phyloP scores from a whole-genome alignment of 2,113 vertebrate species.

The Neolamprologus variostigma region DNA sequence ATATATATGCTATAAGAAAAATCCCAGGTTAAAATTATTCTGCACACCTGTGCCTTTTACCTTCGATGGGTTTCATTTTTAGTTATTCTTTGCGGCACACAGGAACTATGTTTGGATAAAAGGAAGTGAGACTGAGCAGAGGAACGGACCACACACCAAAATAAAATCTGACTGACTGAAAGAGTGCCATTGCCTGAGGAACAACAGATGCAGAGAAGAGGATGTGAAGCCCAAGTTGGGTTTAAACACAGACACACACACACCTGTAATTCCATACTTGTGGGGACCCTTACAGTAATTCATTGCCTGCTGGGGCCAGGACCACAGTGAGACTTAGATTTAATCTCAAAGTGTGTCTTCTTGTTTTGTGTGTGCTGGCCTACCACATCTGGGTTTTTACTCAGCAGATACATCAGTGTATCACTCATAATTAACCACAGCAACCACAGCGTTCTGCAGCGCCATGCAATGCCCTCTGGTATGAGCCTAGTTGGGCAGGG shows the following conservation, averaged over 20 bases:
- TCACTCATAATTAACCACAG: not conserved
- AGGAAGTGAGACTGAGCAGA: not conserved
- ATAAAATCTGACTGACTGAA: not conserved
- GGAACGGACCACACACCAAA: not conserved
- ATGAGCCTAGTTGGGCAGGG: not conserved
- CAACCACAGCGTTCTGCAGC: not conserved
- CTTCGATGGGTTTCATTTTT: not conserved
- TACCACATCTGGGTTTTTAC: not conserved
- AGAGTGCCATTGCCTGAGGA: not conserved
- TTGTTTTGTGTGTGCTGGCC: not conserved
- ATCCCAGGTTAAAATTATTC: not conserved
- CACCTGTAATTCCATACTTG: not conserved
- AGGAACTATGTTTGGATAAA: not conserved
- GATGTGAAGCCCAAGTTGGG: not conserved
- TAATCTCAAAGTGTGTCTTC: not conserved
- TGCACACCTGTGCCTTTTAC: not conserved
- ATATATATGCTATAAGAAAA: not conserved
- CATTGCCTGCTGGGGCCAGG: not conserved
- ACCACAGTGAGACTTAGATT: not conserved
- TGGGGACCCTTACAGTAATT: not conserved
- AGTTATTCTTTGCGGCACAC: not conserved
- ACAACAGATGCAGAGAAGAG: not conserved
- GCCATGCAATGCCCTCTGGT: not conserved
- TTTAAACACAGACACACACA: not conserved
- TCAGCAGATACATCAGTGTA: not conserved